Base-by-base conservation (phyloP, 2,113 vertebrate genomes). In the Neodon shergylaensis region DNA sequence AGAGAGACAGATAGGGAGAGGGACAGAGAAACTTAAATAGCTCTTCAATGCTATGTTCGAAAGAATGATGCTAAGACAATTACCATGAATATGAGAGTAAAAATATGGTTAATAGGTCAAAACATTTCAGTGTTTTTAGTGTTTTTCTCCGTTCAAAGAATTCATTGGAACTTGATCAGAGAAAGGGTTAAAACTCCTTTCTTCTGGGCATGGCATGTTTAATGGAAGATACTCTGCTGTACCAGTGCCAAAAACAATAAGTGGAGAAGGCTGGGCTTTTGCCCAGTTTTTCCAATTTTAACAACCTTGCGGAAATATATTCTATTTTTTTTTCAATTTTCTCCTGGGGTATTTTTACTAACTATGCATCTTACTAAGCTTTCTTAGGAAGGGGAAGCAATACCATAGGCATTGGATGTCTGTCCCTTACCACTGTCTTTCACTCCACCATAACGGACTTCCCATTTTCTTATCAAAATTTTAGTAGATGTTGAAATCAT, bases 141-240 rank as follows among this genome's bases (percentile, higher is more conserved):
- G 52, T 14, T 70, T 39, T n/a, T 8, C 1, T 31, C 33, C 47
- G 95, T 90, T 49, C 21, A 44, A 17, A 65, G 28, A 58, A 4
- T 16, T 52, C 14, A 39, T 49, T 5, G 58, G 47, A 86, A 88
- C 21, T 33, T 31, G 44, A 70, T 76, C 8, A 26, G 79, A 94
- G 31, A 26, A 87, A 94, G 31, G 10, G 85, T 96, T 97, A 95
- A 96, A 39, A 13, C 17, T 95, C 44, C 70, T 90, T 47, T 91
- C 16, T 28, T 82, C 92, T 24, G 79, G 21, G 21, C 94, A n/a
- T 65, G 17, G 31, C 16, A 7, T 92, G n/a, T 91, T 91, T 94
- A 89, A 52, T 24, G 28, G 63, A 91, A 96, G 82, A 91, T 94
- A 94, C 79, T 91, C 90, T 87, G n/a, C n/a, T 96, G 49, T 10